Percentiles rank a stretch among this genome's conserved stretches.
phyloP scores from a whole-genome alignment of 2,113 vertebrate species.

The Oostethus manadensis region DNA sequence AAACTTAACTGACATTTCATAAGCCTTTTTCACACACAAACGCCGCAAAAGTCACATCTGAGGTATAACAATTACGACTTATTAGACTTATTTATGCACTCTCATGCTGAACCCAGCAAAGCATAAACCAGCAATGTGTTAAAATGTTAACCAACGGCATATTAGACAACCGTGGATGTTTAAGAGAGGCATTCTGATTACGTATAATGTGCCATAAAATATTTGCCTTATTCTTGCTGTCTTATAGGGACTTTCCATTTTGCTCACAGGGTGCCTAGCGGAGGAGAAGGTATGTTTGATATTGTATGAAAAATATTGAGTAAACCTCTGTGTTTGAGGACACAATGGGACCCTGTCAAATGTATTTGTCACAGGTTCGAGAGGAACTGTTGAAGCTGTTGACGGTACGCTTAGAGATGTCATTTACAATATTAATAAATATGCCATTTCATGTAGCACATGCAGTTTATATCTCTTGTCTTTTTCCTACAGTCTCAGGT shows the following conservation, averaged over 20 bases:
- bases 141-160: neutral
- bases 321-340: neutral
- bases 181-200: too few species aligned
- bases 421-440: neutral
- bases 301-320: neutral
- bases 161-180: too few species aligned
- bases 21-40: too few species aligned
- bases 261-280: conserved; percentile 67
- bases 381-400: conserved; percentile 56
- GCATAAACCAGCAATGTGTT: too few species aligned
- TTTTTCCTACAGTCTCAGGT: conserved; percentile 30
- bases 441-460: neutral
- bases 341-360: neutral
- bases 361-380: conserved; percentile 54
- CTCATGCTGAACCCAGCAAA: too few species aligned
- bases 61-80: too few species aligned
- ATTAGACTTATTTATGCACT: too few species aligned
- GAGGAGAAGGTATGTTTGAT: conserved; percentile 68
- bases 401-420: conserved; percentile 28
- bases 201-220: too few species aligned
- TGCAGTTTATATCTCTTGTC: neutral
- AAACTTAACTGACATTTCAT: too few species aligned
- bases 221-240: neutral
- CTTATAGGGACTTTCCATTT: conserved; percentile 71
- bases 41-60: too few species aligned